Conservation (phyloP, 2,888 invertebrate genomes). For the Reticulitermes lucifugus region DNA sequence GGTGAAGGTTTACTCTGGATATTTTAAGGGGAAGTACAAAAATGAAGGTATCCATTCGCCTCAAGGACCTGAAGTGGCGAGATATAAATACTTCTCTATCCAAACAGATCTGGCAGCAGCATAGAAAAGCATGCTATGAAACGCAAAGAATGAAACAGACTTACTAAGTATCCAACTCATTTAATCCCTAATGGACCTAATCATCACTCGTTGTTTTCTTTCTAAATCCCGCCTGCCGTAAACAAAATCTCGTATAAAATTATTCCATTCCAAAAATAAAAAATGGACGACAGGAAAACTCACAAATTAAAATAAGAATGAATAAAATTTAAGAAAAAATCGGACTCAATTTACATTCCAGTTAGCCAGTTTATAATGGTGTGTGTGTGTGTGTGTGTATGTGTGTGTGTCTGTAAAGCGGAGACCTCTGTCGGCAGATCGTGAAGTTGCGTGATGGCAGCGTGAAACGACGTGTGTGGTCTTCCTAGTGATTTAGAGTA, state of each 20-base stretch:
- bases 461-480: conserved; percentile 40
- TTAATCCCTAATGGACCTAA: conserved; percentile 33
- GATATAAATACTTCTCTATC: conserved; percentile 21
- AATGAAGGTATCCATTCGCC: not conserved
- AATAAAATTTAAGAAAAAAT: not conserved
- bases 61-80: not conserved
- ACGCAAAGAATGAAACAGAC: not conserved
- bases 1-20: not conserved
- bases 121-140: not conserved
- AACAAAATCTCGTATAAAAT: conserved; percentile 20
- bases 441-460: conserved; percentile 33
- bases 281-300: not conserved
- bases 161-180: not conserved
- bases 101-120: conserved; percentile 2
- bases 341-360: conserved; percentile 39
- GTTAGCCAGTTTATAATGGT: conserved; percentile 36
- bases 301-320: conserved; percentile 19
- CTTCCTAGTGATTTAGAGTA: not conserved
- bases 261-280: conserved; percentile 24
- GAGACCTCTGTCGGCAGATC: conserved; percentile 42
- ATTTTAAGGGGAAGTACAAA: not conserved
- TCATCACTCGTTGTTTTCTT: not conserved
- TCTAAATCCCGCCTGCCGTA: not conserved
- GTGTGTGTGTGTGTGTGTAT: no score
- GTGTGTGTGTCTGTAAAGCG: conserved; percentile 28